Conservation (phyloP, 2,797 vertebrate species). For the Gephyroberyx darwinii region DNA sequence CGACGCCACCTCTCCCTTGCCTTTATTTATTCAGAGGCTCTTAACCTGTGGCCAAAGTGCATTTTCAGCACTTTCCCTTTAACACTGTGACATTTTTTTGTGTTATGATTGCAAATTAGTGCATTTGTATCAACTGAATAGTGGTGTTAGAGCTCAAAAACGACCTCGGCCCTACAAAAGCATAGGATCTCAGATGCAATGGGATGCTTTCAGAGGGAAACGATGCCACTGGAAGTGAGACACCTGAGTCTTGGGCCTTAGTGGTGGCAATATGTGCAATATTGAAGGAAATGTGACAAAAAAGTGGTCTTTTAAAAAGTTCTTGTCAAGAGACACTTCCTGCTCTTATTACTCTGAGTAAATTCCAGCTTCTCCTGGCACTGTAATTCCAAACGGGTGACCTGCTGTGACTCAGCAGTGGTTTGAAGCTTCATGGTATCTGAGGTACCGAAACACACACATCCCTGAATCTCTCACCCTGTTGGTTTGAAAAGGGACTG, state of each 20-base stretch:
- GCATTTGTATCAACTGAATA: constrained; percentile 18
- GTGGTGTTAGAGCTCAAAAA: background rate
- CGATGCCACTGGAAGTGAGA: constrained; percentile 1
- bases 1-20: constrained; percentile 16
- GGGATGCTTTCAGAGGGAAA: background rate
- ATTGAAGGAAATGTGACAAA: background rate
- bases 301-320: background rate
- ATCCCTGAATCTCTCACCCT: background rate
- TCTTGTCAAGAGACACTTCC: too few species aligned
- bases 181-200: too few species aligned
- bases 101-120: constrained; percentile 14
- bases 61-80: constrained; percentile 51
- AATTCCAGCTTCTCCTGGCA: too few species aligned
- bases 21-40: constrained; percentile 63
- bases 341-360: too few species aligned
- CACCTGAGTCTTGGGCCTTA: background rate
- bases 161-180: background rate
- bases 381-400: too few species aligned
- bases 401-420: too few species aligned
- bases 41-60: constrained; percentile 45
- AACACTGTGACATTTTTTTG: constrained; percentile 17
- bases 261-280: too few species aligned
- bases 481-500: background rate
- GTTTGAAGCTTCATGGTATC: background rate
- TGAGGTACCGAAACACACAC: background rate